Evolutionary conservation across 2,113 vertebrate species (phyloP).

Genomic region (Lanius ludovicianus): DNA sequence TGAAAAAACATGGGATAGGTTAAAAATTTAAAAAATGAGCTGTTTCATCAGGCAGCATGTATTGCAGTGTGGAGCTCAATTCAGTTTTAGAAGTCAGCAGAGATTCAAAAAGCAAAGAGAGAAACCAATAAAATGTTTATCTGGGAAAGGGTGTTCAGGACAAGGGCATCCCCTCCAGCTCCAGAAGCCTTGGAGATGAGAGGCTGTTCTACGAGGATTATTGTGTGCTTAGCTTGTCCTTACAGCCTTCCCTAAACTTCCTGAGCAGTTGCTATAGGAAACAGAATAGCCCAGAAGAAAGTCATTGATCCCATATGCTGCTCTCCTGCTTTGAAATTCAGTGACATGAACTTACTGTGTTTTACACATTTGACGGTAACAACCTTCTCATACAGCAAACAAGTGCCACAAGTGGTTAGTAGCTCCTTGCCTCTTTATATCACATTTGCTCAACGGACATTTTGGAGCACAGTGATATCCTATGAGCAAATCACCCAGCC

Average conservation of each 20-base stretch:
- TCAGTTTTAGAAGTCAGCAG: not conserved
- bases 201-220: not conserved
- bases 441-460: not conserved
- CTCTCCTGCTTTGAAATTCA: not conserved
- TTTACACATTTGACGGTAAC: not conserved
- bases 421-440: not conserved
- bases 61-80: not conserved
- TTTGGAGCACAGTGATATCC: not conserved
- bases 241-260: not conserved
- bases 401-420: not conserved
- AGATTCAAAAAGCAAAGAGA: not conserved
- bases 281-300: not conserved
- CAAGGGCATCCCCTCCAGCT: not conserved
- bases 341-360: not conserved
- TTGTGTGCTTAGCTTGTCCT: not conserved
- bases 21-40: not conserved
- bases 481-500: not conserved
- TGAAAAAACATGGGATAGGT: not conserved
- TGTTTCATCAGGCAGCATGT: not conserved
- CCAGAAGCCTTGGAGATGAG: not conserved
- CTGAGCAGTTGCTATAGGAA: not conserved
- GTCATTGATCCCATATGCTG: not conserved
- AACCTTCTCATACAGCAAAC: not conserved
- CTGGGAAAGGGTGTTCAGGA: not conserved
- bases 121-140: not conserved